Evolutionary conservation across 2,888 invertebrate genomes (phyloP), one percentile per base, ranked within the genome.

Genomic region (Dimorphilus gyrociliatus): DNA sequence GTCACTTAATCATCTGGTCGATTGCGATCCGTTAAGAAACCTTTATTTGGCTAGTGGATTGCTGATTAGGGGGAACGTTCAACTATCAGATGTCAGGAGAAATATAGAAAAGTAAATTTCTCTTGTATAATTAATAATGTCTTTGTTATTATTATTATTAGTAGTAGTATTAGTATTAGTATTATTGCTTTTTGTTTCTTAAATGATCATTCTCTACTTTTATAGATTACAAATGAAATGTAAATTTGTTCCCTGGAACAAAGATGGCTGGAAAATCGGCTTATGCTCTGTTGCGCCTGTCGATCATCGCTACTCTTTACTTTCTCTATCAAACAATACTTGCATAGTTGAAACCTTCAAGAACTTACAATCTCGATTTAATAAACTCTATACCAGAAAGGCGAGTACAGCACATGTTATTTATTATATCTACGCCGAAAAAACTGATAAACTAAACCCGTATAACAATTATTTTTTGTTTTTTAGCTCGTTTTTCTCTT

Each of bases 181-280:
- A 8, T 21, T n/a, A 12, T 16, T 5, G 8, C 8, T 23, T 5
- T 34, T 16, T n/a, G 12, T 29, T 4, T 25, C 29, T 12, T 6
- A n/a, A 5, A 10, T 10, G 14, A 7, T 21, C 8, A n/a, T 29
- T 16, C 2, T 29, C 18, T 30, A 15, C 25, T 10, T 7, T 40
- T 44, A 18, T 41, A 61, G 60, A 33, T 41, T 63, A 34, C 50
- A 49, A 30, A 49, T 50, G 1, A 47, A 42, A 21, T 44, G 64
- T 24, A 48, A 53, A 29, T 64, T 64, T 41, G 55, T 60, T 24
- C 53, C 51, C 33, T 64, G 64, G 64, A 64, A 64, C 44, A 44
- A 50, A 36, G 64, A 64, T 33, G 63, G 63, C 2, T 64, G 63
- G 63, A 64, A 64, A 47, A 62, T 60, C 10, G 64, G 64, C 4